A percentile compares a stretch with the other conserved stretches of the same genome.
Conservation (phyloP, 2,888 invertebrate species). For the Morpho deidamia region DNA sequence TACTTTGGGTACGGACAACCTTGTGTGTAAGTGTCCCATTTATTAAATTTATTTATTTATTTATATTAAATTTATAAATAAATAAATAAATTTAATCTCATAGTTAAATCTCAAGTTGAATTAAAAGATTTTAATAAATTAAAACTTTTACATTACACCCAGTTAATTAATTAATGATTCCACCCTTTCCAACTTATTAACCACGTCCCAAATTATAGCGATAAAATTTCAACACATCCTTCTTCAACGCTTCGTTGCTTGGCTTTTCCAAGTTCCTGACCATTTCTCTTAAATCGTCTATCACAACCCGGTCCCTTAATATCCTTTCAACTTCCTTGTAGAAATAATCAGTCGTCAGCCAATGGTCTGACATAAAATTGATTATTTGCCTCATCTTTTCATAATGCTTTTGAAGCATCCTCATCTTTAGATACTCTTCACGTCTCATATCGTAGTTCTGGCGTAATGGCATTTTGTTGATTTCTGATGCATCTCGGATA, state of each 20-base stretch:
- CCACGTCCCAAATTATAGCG: conserved; percentile 3
- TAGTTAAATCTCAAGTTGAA: no score
- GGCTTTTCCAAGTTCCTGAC: conserved; percentile 33
- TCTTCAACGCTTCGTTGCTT: conserved; percentile 18
- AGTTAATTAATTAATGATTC: conserved; percentile 4
- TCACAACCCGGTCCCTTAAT: conserved; percentile 21
- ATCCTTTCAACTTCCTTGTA: conserved; percentile 41
- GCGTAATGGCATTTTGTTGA: neutral
- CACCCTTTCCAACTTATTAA: neutral
- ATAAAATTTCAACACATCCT: conserved; percentile 29
- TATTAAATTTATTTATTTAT: no score
- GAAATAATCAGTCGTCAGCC: conserved; percentile 35
- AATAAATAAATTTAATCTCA: no score
- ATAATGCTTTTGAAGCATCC: conserved; percentile 19
- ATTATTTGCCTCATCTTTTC: conserved; percentile 30
- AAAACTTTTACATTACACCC: no score
- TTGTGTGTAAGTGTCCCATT: no score
- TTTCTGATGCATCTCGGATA: neutral
- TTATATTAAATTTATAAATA: no score
- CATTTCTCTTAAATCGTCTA: conserved; percentile 38
- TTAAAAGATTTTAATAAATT: no score
- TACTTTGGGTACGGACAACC: no score
- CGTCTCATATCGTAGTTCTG: neutral
- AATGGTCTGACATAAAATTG: conserved; percentile 28
- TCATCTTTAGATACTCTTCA: neutral